Base-by-base conservation (phyloP, 2,113 vertebrate genomes). In the Notiomystis cincta region DNA sequence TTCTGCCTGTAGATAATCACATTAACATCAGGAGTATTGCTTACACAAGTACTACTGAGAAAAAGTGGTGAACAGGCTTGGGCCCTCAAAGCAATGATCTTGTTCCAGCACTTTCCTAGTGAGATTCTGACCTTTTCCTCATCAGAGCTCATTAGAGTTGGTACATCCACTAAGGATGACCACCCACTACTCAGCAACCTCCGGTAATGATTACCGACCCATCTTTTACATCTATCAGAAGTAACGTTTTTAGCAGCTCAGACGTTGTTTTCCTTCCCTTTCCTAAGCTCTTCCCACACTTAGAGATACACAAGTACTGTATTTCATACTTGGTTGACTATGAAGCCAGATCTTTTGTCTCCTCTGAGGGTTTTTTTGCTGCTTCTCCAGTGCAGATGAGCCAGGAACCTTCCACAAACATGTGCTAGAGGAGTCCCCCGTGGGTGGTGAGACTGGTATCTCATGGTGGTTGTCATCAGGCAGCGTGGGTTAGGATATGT, bases 31-130 rank as follows among this genome's bases (percentile, higher is more conserved):
- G 58, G 42, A 86, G 35, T 78, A 78, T 62, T 95, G 76, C 93
- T 92, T 96, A 86, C 44, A 93, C 48, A 95, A 92, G 56, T 73
- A 94, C 76, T 81, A 38, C 81, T 93, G 87, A 94, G 79, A 83
- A 91, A 90, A 93, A 88, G 60, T 78, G 73, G 33, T 86, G 58
- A 83, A 40, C 19, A 77, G 60, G 31, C 71, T 66, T 83, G 67
- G 35, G 38, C 44, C 28, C 47, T 91, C 56, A 62, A 54, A 94
- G 44, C 31, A 40, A 4, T 22, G 13, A 58, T 88, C 65, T 60
- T 81, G 35, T 89, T 94, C 76, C 76, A 88, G 47, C 38, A 51
- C 48, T 89, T 95, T 62, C 28, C 62, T 76, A 23, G 51, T 48
- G 35, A 86, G 51, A 60, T 92, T 93, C 60, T 94, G 82, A 77